Conservation (phyloP, 2,113 vertebrate genomes). For the Ciconia boyciana region DNA sequence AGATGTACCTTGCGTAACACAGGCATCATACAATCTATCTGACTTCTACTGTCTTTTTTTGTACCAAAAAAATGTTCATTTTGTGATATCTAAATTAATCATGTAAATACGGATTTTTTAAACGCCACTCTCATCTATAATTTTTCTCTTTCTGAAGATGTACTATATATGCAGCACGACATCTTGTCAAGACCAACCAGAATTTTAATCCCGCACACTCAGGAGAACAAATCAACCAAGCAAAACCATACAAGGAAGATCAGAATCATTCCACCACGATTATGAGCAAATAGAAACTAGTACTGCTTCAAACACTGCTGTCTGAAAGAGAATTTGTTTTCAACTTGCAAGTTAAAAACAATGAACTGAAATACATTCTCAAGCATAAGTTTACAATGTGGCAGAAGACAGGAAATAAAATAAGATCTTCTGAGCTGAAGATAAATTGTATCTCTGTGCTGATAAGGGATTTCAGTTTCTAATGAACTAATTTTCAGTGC, state of each 20-base stretch:
- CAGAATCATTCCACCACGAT: background rate
- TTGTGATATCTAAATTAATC: background rate
- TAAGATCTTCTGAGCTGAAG: background rate
- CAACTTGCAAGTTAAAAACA: background rate
- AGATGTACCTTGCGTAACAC: background rate
- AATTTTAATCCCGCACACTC: background rate
- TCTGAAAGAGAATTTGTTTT: background rate
- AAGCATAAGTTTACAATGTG: background rate
- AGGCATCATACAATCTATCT: background rate
- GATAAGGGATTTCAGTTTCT: background rate
- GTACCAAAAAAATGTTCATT: background rate
- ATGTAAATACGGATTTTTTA: background rate
- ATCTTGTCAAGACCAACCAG: background rate
- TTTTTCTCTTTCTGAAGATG: background rate
- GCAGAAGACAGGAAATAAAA: background rate
- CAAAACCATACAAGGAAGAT: background rate
- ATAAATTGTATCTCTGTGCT: background rate
- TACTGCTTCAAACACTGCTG: background rate
- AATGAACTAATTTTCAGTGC: background rate
- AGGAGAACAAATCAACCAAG: background rate
- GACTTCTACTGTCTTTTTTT: background rate
- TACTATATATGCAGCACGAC: background rate
- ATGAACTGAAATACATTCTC: background rate
- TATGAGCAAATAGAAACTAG: background rate
- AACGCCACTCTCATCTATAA: background rate